Base-by-base conservation (phyloP, 1,140 invertebrate genomes). In the Scaptomyza graminum region DNA sequence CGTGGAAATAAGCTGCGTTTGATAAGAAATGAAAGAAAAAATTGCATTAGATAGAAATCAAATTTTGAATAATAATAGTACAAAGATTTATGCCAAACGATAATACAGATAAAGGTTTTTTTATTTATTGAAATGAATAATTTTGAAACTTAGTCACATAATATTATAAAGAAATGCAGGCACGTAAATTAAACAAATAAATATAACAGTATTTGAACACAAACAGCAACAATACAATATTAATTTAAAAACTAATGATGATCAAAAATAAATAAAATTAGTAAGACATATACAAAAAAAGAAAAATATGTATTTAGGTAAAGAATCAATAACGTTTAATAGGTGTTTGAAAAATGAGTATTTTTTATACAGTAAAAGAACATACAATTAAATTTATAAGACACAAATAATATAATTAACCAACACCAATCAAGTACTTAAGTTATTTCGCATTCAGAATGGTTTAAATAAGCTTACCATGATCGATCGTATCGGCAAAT, bases 401-500 rank as follows among this genome's bases (percentile, higher is more conserved):
- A 16, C 8, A 46, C 8, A 16, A 47, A 46, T 18, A 18, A 18
- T 46, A 16, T 46, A 47, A 25, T 12, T 22, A 47, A 16, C 55
- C 55, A 34, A 16, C 28, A 46, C 55, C 55, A 9, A 31, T 46
- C 31, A 9, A 9, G 7, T 34, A 34, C 25, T 56, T 15, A 2
- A 56, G 15, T 57, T 46, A 39, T 28, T 39, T 43, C 18, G 51
- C 25, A 64, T 64, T 55, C 12, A 5, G 28, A 43, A 49, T 25
- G 15, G 44, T 44, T 13, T 52, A 63, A 16, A 54, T 57, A 56
- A 56, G 49, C 64, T 79, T 69, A 90, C 89, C 89, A 65, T 90
- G 88, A 76, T 90, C 88, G 25, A 90, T 75, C 41, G 88, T 88
- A 57, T 85, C 79, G 39, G 88, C 73, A 73, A 90, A 90, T 13